Conservation (phyloP, 1,140 invertebrate species). For the Notospermus geniculatus region DNA sequence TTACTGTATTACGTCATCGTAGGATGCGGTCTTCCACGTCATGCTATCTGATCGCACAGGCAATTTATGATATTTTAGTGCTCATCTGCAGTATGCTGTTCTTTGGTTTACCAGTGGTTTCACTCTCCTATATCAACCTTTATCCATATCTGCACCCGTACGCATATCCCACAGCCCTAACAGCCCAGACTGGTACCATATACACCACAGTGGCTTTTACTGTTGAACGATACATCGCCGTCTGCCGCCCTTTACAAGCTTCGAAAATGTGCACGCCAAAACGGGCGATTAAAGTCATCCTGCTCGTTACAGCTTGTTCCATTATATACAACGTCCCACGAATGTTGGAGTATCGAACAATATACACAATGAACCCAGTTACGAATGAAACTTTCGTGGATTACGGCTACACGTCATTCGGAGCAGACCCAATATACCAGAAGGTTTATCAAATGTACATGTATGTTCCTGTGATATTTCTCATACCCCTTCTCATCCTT, state of each 20-base stretch:
- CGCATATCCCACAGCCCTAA: slow-evolving; percentile 64
- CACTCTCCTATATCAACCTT: slow-evolving; percentile 63
- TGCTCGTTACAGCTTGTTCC: slow-evolving; percentile 65
- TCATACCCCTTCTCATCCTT: slow-evolving; percentile 67
- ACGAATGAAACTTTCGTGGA: slow-evolving; percentile 18
- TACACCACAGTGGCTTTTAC: slow-evolving; percentile 78
- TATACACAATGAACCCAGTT: slow-evolving; percentile 26
- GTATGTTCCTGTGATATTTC: slow-evolving; percentile 63
- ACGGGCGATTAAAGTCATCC: slow-evolving; percentile 62
- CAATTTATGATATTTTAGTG: slow-evolving; percentile 47
- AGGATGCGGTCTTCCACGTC: slow-evolving; percentile 51
- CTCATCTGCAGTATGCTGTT: slow-evolving; percentile 71
- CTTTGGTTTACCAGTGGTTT: slow-evolving; percentile 67
- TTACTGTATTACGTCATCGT: slow-evolving; percentile 44
- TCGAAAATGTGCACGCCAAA: slow-evolving; percentile 71
- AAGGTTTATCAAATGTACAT: slow-evolving; percentile 68
- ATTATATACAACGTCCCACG: slow-evolving; percentile 68
- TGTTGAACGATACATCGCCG: slow-evolving; percentile 74
- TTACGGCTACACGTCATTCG: slow-evolving; percentile 30
- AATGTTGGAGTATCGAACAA: slow-evolving; percentile 63
- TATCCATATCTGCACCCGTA: slow-evolving; percentile 59
- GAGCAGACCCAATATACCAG: slow-evolving; percentile 61
- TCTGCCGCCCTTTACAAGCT: slow-evolving; percentile 75
- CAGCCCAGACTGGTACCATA: slow-evolving; percentile 80
- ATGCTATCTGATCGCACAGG: slow-evolving; percentile 48